Conservation (phyloP, 1,140 invertebrate genomes). For the Holcopasites calliopsidis region DNA sequence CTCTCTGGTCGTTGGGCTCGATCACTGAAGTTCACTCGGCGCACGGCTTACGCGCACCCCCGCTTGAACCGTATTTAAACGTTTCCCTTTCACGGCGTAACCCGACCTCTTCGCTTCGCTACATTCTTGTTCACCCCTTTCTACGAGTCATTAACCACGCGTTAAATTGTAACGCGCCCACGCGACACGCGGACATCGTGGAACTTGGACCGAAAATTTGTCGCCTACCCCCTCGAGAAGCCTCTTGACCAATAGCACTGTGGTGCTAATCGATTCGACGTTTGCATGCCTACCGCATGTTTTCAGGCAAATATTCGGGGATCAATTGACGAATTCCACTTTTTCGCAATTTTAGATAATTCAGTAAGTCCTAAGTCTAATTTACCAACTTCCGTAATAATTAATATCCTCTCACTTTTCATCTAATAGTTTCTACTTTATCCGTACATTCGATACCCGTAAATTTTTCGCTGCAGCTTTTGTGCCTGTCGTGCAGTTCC, state of each 20-base stretch:
- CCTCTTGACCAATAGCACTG: neutral
- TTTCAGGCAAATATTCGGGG: too few relatives aligned
- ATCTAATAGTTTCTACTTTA: too few relatives aligned
- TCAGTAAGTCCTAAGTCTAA: too few relatives aligned
- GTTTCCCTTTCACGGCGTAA: constrained; percentile 61
- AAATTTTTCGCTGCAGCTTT: neutral
- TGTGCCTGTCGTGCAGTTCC: neutral
- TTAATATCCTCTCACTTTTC: too few relatives aligned
- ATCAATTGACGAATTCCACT: too few relatives aligned
- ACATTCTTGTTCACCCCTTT: constrained; percentile 62
- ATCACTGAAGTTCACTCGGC: constrained; percentile 29
- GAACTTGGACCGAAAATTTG: constrained; percentile 11
- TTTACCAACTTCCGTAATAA: too few relatives aligned
- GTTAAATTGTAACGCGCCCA: constrained; percentile 44
- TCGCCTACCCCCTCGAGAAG: neutral
- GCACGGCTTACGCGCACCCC: constrained; percentile 31
- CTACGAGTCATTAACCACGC: constrained; percentile 61
- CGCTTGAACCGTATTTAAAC: constrained; percentile 61
- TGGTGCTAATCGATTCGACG: neutral
- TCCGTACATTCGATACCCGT: too few relatives aligned
- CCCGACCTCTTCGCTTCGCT: constrained; percentile 57
- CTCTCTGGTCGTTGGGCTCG: neutral
- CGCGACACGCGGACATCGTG: neutral
- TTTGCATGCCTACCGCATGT: too few relatives aligned
- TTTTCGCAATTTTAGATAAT: too few relatives aligned